These are phyloP conservation scores for Leuciscus idus DNA, from an alignment of 2,113 vertebrate species.

Conservation along the genomic window DNA sequence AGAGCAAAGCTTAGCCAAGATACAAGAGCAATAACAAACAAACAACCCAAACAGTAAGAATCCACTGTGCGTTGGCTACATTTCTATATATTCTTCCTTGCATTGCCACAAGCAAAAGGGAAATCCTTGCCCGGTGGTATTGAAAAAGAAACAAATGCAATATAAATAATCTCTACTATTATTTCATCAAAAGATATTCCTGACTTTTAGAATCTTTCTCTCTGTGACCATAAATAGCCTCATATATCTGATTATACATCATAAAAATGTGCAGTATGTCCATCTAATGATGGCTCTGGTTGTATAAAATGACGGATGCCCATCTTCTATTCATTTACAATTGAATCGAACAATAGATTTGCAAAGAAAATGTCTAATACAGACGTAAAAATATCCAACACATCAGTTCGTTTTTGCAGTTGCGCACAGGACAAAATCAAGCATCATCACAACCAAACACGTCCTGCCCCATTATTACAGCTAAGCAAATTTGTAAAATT, in stretches of 20 bases:
- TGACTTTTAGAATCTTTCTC: constrained; percentile 82
- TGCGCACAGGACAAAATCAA: constrained; percentile 89
- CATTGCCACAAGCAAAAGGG: constrained; percentile 84
- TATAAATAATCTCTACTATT: constrained; percentile 92
- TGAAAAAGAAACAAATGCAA: constrained; percentile 91
- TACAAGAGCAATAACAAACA: constrained; percentile 81
- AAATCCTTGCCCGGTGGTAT: constrained; percentile 87
- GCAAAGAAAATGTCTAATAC: constrained; percentile 99
- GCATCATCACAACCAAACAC: constrained; percentile 80
- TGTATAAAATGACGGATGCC: constrained; percentile 97
- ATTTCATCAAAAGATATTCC: constrained; percentile 85
- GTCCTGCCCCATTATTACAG: constrained; percentile 86
- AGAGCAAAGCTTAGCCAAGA: constrained; percentile 81
- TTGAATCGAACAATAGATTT: constrained; percentile 99
- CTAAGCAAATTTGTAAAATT: constrained; percentile 72
- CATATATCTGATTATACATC: constrained; percentile 80
- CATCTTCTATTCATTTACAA: constrained; percentile 98
- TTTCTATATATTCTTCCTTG: constrained; percentile 73
- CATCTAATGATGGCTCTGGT: constrained; percentile 97
- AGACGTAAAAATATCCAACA: constrained; percentile 98
- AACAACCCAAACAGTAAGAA: constrained; percentile 74
- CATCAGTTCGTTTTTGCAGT: constrained; percentile 77
- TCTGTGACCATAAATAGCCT: constrained; percentile 79
- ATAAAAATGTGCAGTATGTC: constrained; percentile 96
- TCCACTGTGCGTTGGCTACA: constrained; percentile 74